Conservation (phyloP, 2,113 vertebrate species). For the Donacobius atricapilla region DNA sequence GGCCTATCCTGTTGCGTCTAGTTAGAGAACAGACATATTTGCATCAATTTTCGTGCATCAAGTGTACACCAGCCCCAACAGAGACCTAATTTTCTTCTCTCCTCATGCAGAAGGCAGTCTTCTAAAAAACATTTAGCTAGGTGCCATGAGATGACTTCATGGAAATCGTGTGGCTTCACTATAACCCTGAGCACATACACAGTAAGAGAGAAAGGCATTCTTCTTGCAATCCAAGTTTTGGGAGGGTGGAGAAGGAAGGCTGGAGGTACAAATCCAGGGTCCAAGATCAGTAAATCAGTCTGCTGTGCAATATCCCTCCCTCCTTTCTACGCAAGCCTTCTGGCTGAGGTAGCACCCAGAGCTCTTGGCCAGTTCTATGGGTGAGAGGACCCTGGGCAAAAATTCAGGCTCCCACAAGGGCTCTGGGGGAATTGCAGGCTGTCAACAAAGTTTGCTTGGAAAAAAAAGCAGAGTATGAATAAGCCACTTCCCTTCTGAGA, state of each 20-base stretch:
- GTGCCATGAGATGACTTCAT: slow-evolving; percentile 26
- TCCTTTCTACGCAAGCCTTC: not conserved
- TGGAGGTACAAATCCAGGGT: not conserved
- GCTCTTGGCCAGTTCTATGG: not conserved
- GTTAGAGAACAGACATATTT: not conserved
- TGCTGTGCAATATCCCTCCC: not conserved
- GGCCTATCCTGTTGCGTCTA: not conserved
- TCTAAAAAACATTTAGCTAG: not conserved
- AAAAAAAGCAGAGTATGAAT: not conserved
- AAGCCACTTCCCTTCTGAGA: not conserved
- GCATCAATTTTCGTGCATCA: not conserved
- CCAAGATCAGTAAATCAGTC: not conserved
- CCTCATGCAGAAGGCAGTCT: not conserved
- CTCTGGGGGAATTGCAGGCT: not conserved
- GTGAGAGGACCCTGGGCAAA: not conserved
- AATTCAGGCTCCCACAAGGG: not conserved
- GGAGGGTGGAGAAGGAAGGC: not conserved
- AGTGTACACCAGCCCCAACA: not conserved
- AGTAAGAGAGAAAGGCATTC: not conserved
- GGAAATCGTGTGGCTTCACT: not conserved
- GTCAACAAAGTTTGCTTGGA: not conserved
- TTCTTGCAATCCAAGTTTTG: not conserved
- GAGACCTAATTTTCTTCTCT: not conserved
- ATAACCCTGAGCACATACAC: not conserved
- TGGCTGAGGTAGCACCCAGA: not conserved